A percentile compares a stretch with the other conserved stretches of the same genome.
phyloP scores from a whole-genome alignment of 2,888 invertebrate genomes.

The Notodonta dromedarius region DNA sequence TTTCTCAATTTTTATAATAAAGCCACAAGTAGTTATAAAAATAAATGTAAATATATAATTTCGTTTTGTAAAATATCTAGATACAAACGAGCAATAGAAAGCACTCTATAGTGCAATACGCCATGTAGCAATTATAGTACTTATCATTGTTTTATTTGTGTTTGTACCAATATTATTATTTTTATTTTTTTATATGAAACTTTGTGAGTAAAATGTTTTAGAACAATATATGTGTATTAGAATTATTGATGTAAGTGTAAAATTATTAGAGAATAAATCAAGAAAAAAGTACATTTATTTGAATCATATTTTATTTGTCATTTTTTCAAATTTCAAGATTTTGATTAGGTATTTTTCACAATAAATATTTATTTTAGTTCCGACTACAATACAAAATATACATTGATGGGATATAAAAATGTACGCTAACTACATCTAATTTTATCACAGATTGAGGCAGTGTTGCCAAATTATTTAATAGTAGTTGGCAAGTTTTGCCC shows the following conservation, averaged over 20 bases:
- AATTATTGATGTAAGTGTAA: not conserved
- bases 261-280: conserved; percentile 10
- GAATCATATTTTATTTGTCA: conserved; percentile 72
- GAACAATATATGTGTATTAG: not conserved
- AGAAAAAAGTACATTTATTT: conserved; percentile 45
- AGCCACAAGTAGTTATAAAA: too few relatives aligned
- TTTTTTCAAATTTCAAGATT: conserved; percentile 69
- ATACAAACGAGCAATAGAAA: too few relatives aligned
- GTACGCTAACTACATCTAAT: conserved; percentile 67
- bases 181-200: too few relatives aligned
- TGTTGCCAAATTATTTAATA: conserved; percentile 70
- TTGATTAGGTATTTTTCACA: conserved; percentile 65
- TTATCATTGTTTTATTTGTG: too few relatives aligned
- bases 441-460: conserved; percentile 81
- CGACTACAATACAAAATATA: conserved; percentile 75
- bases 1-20: too few relatives aligned
- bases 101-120: too few relatives aligned
- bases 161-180: too few relatives aligned
- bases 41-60: too few relatives aligned
- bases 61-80: too few relatives aligned
- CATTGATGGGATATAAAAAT: conserved; percentile 63
- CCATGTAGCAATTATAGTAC: too few relatives aligned
- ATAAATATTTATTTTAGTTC: conserved; percentile 75
- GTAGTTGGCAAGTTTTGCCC: conserved; percentile 70
- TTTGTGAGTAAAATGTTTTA: too few relatives aligned